Percentiles rank a stretch among this genome's conserved stretches.
phyloP scores from a whole-genome alignment of 2,113 vertebrate species.

The Micromys minutus region DNA sequence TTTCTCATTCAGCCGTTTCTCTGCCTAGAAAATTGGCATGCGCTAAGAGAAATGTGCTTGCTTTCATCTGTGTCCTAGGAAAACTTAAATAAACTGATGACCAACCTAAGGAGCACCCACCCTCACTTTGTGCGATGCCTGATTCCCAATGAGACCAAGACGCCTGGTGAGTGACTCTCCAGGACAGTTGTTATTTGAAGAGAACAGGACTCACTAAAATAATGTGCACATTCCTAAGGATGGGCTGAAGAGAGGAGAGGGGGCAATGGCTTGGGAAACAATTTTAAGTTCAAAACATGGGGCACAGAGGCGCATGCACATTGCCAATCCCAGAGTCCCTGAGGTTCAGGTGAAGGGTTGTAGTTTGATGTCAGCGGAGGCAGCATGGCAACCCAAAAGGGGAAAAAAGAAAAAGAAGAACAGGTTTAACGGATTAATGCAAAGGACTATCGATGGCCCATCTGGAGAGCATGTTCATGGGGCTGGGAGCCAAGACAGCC shows the following conservation, averaged over 20 bases:
- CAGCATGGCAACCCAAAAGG: background rate
- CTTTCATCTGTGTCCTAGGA: slow-evolving; percentile 85
- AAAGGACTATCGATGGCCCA: background rate
- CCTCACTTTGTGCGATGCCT: slow-evolving; percentile 93
- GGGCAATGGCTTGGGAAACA: background rate
- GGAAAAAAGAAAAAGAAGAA: background rate
- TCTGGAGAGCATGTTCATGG: background rate
- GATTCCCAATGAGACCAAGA: slow-evolving; percentile 94
- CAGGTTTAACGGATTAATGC: background rate
- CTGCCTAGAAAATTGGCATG: background rate
- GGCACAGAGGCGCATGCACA: background rate
- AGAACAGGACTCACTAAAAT: background rate
- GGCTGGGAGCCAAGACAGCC: background rate
- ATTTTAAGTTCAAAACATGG: background rate
- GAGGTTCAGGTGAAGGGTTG: too few relatives aligned
- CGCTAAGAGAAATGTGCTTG: background rate
- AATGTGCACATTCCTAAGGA: background rate
- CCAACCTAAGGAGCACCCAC: slow-evolving; percentile 91
- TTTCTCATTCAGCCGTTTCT: background rate
- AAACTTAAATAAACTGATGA: slow-evolving; percentile 96
- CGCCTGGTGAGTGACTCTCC: slow-evolving; percentile 84
- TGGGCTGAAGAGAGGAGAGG: too few relatives aligned
- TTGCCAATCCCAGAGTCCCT: background rate
- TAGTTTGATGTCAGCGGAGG: background rate
- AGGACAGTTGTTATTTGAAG: background rate